Conservation (phyloP, 2,113 vertebrate species). For the Phrynosoma blainvillii region DNA sequence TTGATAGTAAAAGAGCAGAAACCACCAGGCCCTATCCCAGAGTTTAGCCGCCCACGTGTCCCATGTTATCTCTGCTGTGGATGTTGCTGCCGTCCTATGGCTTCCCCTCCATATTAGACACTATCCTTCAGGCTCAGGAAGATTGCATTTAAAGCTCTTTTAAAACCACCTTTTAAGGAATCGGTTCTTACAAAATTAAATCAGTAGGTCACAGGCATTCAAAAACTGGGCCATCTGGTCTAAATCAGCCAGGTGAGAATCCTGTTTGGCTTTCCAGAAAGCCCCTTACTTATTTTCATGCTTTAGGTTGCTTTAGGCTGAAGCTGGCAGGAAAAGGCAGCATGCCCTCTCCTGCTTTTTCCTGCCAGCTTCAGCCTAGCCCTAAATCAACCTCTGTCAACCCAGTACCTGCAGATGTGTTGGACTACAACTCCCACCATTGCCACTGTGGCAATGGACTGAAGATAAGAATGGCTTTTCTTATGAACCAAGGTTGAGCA, state of each 20-base stretch:
- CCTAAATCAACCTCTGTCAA: neutral
- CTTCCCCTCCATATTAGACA: neutral
- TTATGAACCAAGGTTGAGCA: too few relatives aligned
- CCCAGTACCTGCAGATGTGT: neutral
- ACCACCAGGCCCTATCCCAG: neutral
- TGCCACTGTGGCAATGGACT: too few relatives aligned
- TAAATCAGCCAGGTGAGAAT: neutral
- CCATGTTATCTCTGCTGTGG: neutral
- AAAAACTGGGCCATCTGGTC: neutral
- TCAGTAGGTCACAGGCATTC: neutral
- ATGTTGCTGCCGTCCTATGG: neutral
- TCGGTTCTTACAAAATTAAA: neutral
- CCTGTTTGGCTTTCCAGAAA: neutral
- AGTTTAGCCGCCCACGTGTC: neutral
- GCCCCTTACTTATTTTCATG: neutral
- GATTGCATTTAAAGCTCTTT: neutral
- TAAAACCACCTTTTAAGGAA: neutral
- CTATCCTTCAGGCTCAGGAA: neutral
- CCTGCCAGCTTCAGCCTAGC: neutral
- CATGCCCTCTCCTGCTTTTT: neutral
- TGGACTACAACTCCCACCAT: neutral
- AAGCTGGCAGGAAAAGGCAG: too few relatives aligned
- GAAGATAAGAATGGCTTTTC: too few relatives aligned
- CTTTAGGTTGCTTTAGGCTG: too few relatives aligned
- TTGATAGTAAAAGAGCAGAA: constrained; percentile 15